Evolutionary conservation across 2,113 vertebrate species (phyloP), one percentile per base, ranked within the genome.

Genomic region (Lasiurus borealis): DNA sequence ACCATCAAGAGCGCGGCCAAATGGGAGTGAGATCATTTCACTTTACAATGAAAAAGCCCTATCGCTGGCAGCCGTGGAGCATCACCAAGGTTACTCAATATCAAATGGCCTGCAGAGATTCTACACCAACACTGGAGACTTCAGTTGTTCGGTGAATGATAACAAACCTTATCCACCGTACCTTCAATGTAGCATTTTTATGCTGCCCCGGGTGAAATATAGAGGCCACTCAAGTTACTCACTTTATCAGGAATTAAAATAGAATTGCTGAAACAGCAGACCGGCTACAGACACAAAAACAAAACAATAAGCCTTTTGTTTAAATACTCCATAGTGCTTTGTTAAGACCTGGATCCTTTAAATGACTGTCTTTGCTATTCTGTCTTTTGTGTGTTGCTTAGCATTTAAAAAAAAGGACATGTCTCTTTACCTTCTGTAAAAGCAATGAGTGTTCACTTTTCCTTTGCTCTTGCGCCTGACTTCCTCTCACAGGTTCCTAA

Each of bases 241-340:
- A 91, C 95, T 95, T 96, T 97, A 97, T 97, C 97, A 88, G 89
- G 89, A 96, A 88, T 97, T 92, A 95, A 96, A 90, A 93, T 84
- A 95, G 96, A 96, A 96, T 93, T 90, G 97, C 96, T 96, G 96
- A 96, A 96, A 95, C 80, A 91, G 96, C 96, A 97, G 95, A 90
- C 93, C 71, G 80, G 71, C 94, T 72, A 29, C 1, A 69, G 86
- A 80, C 93, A 96, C 96, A 95, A 92, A 96, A 88, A 92, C 90
- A 93, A 95, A 95, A 97, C 97, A 97, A 86, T 95, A 95, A 81
- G 86, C 83, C 81, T 91, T 96, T 97, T 98, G 97, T 98, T 94
- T 19, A 89, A 91, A 95, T 71, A 91, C 91, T 81, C 78, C 93
- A 23, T 1, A 46, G 83, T 3, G 93, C 96, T 96, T 97, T 96